Conservation (phyloP, 2,888 invertebrate species). For the Heliothis peltigera region DNA sequence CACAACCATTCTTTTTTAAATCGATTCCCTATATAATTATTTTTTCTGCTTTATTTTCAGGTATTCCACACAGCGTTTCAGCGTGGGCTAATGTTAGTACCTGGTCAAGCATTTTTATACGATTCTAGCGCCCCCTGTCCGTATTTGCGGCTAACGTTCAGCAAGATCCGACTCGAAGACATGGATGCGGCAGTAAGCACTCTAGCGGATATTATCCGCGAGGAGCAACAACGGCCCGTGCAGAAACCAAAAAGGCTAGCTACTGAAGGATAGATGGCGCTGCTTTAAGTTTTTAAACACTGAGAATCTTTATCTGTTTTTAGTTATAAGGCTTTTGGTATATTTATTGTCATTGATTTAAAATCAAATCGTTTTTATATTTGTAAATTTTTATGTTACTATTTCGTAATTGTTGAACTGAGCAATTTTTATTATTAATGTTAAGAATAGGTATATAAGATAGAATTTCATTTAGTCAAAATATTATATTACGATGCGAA, state of each 20-base stretch:
- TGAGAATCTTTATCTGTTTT: background rate
- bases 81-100: slow-evolving; percentile 92
- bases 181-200: slow-evolving; percentile 91
- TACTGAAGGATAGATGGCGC: slow-evolving; percentile 71
- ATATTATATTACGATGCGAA: no score
- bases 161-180: slow-evolving; percentile 91
- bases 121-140: slow-evolving; percentile 91
- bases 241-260: slow-evolving; percentile 69
- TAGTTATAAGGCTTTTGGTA: background rate
- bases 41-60: slow-evolving; percentile 69
- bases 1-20: no score
- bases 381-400: no score
- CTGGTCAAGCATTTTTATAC: slow-evolving; percentile 93
- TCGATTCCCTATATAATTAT: no score
- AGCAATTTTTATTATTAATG: no score
- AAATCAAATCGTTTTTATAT: background rate
- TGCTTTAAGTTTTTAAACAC: slow-evolving; percentile 14
- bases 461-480: no score
- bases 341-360: no score
- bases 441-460: no score
- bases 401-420: no score
- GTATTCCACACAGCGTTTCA: slow-evolving; percentile 90
- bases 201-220: slow-evolving; percentile 90
- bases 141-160: slow-evolving; percentile 93
- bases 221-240: slow-evolving; percentile 83